Evolutionary conservation across 2,113 vertebrate genomes (phyloP), one percentile per base, ranked within the genome.

Genomic region (Nyctibius bracteatus): DNA sequence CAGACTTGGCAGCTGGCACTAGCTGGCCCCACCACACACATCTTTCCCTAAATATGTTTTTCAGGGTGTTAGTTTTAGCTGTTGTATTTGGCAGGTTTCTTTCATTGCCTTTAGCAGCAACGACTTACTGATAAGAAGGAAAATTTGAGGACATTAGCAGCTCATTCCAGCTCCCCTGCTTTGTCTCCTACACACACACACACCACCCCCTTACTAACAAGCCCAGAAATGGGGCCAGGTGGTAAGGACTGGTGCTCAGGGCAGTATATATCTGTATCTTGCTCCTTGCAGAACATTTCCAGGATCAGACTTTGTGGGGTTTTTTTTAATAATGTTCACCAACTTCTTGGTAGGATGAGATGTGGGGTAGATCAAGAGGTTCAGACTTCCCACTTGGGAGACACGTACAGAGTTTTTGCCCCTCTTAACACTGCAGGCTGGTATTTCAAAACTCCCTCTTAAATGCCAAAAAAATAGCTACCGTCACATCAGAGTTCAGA

Each of bases 11-110:
- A 93, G 37, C 80, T 81, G 86, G 67, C 14, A 39, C 28, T 62
- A 82, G 41, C 65, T 9, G 9, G 44, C 47, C 54, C 57, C 20
- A 33, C 47, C 77, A 19, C 33, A 46, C 31, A 44, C 54, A 66
- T 66, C 59, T 92, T 80, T 85, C 33, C n/a, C 59, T 78, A 94
- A 95, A 90, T 90, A 90, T 89, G 92, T 15, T 92, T 94, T 91
- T 81, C 79, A 90, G 81, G 43, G 67, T 95, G 81, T 83, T 96
- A 51, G 59, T 74, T 97, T 96, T 92, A 93, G 81, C 67, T 86
- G 87, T 94, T 94, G 37, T 47, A 52, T 66, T 96, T 97, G 96
- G 94, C 91, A 84, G 31, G 28, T 78, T 88, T 94, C 37, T 85
- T 94, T 68, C 52, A 37, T 8, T 88, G 93, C 86, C 59, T 90